Evolutionary conservation across 2,113 vertebrate species (phyloP), one percentile per base, ranked within the genome.

Genomic region (Nothobranchius furzeri): DNA sequence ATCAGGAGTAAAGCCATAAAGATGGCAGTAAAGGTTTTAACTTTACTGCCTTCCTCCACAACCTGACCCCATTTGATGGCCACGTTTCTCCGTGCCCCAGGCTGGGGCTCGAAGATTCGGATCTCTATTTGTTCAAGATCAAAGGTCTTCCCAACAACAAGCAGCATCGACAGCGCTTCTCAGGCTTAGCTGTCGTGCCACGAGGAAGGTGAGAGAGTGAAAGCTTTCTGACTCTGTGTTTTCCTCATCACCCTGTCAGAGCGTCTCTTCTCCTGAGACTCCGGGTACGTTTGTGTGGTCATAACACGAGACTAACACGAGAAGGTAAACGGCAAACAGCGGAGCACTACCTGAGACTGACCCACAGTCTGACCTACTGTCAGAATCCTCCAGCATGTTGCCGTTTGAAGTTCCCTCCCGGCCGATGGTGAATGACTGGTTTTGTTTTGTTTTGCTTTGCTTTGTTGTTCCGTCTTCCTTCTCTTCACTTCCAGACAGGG

Each of bases 71-170:
- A 51, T 70, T 69, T 43, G 81, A 71, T 68, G 79, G 78, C 83
- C 74, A 79, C 77, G 77, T 79, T 71, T 84, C 81, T 66, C 67
- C 15, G 36, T 36, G 77, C 78, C 88, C 73, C 3, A 79, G 87
- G 87, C 76, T 56, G 68, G 51, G 24, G 73, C 74, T 80, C 76
- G 46, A 67, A 85, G 74, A 82, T 60, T 71, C 57, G 24, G 49
- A 65, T 74, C 72, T 74, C 76, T 78, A 86, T 88, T 90, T 88
- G 87, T 86, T 81, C 68, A 61, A 75, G 89, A 87, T 88, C 84
- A 87, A 87, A 89, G 87, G 84, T 89, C 84, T 46, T 70, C 64
- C 72, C 66, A 69, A 87, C 85, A 86, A 82, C 87, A 83, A 65
- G 71, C 60, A 60, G 73, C 71, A 36, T 48, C 82, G 87, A 87